phyloP scores from a whole-genome alignment of 2,113 vertebrate genomes.

The Atlantisia rogersi region DNA sequence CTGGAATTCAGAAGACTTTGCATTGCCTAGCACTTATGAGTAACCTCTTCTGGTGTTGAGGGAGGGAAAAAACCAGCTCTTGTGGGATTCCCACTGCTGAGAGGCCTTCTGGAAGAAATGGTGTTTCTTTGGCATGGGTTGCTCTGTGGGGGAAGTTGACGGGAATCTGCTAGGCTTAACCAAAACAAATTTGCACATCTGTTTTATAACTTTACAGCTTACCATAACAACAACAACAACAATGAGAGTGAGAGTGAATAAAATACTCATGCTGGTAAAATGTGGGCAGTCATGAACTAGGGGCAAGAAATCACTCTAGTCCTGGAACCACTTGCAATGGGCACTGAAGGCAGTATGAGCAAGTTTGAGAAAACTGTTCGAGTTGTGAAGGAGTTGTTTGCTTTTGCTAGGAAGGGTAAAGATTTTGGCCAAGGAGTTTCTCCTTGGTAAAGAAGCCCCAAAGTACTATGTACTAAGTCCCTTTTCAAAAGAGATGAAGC shows the following conservation, averaged over 20 bases:
- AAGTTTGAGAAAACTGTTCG: not conserved
- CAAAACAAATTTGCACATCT: not conserved
- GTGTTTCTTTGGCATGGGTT: not conserved
- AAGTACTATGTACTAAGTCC: not conserved
- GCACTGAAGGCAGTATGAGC: not conserved
- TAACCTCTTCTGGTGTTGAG: not conserved
- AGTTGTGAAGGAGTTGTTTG: not conserved
- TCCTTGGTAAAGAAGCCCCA: not conserved
- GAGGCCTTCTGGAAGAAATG: not conserved
- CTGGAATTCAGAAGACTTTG: not conserved
- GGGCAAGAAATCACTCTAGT: not conserved
- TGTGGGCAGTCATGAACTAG: not conserved
- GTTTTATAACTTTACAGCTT: not conserved
- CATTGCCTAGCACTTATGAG: not conserved
- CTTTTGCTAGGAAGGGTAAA: not conserved
- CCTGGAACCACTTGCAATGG: not conserved
- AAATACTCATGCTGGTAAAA: not conserved
- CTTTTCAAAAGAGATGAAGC: not conserved
- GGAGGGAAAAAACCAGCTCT: not conserved
- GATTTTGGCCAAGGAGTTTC: not conserved
- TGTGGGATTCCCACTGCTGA: not conserved
- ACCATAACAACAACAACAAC: not conserved
- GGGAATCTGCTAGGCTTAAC: not conserved
- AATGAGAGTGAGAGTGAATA: not conserved
- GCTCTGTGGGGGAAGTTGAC: not conserved